Conservation (phyloP, 2,113 vertebrate genomes). For the Paedocypris sp. region DNA sequence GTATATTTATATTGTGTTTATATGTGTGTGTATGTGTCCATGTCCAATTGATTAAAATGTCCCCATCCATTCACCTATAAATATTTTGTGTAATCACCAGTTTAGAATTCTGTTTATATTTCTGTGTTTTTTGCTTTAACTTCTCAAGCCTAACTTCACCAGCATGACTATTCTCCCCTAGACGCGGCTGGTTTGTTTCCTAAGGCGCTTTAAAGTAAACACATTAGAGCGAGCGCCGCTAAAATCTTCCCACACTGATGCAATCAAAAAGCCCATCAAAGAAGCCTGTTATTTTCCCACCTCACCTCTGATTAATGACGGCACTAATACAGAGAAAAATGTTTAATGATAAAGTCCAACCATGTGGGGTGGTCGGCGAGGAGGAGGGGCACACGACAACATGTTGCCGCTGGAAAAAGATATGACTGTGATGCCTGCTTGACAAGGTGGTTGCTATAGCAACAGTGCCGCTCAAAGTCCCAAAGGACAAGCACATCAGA, state of each 20-base stretch:
- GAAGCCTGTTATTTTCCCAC: not conserved
- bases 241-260: not conserved
- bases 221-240: not conserved
- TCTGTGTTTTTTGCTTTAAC: no score
- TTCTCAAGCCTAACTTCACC: no score
- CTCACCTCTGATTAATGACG: slow-evolving; percentile 10
- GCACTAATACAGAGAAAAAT: slow-evolving; percentile 15
- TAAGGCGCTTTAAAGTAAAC: not conserved
- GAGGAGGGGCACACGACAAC: slow-evolving; percentile 17
- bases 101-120: no score
- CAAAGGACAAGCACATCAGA: slow-evolving; percentile 37
- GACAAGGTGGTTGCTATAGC: slow-evolving; percentile 39
- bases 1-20: no score
- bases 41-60: no score
- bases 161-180: no score
- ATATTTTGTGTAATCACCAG: no score
- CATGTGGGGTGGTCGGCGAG: slow-evolving; percentile 11
- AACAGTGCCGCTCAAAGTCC: slow-evolving; percentile 30
- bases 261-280: slow-evolving; percentile 9
- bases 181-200: not conserved
- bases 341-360: slow-evolving; percentile 16
- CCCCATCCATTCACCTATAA: no score
- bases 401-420: slow-evolving; percentile 5
- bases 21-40: no score
- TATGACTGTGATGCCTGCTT: slow-evolving; percentile 22